These are phyloP conservation scores for Heliornis fulica DNA, from an alignment of 2,113 vertebrate species.

Conservation along the genomic window DNA sequence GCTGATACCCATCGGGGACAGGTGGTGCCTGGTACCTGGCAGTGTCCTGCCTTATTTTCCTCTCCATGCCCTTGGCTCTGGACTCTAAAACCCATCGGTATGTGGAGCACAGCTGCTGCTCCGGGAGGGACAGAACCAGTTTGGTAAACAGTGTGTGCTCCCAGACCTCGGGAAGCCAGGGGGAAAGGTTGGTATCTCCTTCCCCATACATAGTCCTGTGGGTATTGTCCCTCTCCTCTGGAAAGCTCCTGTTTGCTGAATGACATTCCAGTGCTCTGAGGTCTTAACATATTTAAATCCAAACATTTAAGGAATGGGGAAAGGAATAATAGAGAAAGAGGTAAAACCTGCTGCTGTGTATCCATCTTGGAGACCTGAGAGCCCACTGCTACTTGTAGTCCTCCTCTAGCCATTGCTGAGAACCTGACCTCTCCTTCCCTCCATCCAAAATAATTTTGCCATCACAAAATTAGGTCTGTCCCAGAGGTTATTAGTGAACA, in stretches of 20 bases:
- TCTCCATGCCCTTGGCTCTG: neutral
- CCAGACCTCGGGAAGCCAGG: neutral
- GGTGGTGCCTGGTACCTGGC: neutral
- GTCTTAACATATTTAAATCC: neutral
- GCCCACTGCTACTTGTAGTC: neutral
- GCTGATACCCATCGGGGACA: rapidly evolving
- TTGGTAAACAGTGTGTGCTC: rapidly evolving
- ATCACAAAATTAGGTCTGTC: neutral
- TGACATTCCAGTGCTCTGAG: neutral
- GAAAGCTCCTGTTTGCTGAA: neutral
- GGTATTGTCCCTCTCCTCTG: neutral
- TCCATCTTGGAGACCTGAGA: neutral
- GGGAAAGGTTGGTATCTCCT: rapidly evolving
- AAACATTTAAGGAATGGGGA: neutral
- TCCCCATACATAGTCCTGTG: neutral
- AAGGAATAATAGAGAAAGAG: neutral
- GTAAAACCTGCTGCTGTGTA: neutral
- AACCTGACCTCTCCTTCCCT: neutral
- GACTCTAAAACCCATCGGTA: neutral
- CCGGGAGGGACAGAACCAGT: neutral
- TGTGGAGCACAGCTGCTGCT: neutral
- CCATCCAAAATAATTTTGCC: neutral
- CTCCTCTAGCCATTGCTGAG: neutral
- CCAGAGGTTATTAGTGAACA: neutral
- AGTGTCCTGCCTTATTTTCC: neutral